Evolutionary conservation across 2,888 invertebrate species (phyloP), one percentile per base, ranked within the genome.

Genomic region (Portevinia maculata): DNA sequence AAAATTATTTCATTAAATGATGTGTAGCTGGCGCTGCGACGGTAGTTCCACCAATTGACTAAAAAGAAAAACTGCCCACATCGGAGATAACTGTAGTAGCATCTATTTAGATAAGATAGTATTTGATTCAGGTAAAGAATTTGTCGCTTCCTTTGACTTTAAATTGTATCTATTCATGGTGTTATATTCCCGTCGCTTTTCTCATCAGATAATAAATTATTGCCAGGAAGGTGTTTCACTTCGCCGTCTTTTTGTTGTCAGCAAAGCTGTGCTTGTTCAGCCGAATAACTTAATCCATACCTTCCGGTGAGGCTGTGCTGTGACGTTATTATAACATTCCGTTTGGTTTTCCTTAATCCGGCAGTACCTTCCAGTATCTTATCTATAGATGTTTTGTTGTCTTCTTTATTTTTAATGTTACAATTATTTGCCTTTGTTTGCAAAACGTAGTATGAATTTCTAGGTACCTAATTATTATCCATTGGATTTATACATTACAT

Each of bases 201-300:
- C 15, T 67, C 55, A 39, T 65, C 32, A 30, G 41, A 64, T 50
- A 67, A 53, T 64, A 39, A 39, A 59, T 59, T 57, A 59, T 50
- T 59, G 52, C 17, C 44, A 41, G 59, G 28, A 44, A 34, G 60
- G 41, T 52, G 50, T 24, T 52, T 37, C 41, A 9, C 44, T 28
- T n/a, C 37, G 7, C 50, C 32, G 65, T 44, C 50, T 65, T 34
- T 8, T n/a, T 67, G 65, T 59, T 50, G 32, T 59, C 65, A 44
- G 4, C n/a, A 13, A 8, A n/a, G n/a, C n/a, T n/a, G n/a, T 52
- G 39, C 15, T 59, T 32, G 30, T 13, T 55, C 24, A 19, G 28
- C 4, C 11, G 57, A 44, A 37, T 13, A 67, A 75, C 67, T 75
- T 59, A 65, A 67, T 52, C 50, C 30, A 28, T 28, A 52, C 28